phyloP scores from a whole-genome alignment of 2,888 invertebrate genomes.

The Pheosia gnoma region DNA sequence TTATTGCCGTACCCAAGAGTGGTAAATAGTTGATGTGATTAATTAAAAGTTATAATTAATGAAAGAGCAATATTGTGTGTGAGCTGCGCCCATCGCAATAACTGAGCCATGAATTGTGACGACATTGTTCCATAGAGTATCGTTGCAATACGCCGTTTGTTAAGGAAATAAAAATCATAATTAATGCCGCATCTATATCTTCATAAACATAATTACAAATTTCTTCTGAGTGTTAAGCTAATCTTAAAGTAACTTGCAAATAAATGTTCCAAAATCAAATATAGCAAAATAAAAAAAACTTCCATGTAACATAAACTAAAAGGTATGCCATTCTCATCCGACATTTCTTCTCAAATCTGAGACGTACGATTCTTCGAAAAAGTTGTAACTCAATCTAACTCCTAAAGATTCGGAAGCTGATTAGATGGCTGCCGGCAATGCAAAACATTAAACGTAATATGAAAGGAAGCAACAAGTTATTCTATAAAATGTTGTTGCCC shows the following conservation, averaged over 20 bases:
- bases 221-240: no score
- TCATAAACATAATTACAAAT: no score
- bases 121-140: constrained; percentile 15
- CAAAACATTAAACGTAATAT: constrained; percentile 48
- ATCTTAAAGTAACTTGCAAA: no score
- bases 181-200: background rate
- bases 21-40: constrained; percentile 62
- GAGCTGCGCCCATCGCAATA: constrained; percentile 41
- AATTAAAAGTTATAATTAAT: constrained; percentile 72
- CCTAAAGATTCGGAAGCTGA: constrained; percentile 59
- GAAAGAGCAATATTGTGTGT: constrained; percentile 57
- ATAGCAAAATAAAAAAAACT: no score
- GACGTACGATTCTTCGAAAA: constrained; percentile 43
- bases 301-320: background rate
- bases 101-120: constrained; percentile 22
- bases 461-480: constrained; percentile 58
- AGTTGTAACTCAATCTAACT: constrained; percentile 66
- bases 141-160: background rate
- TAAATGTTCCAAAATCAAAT: no score
- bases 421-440: constrained; percentile 50
- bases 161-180: background rate
- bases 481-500: constrained; percentile 37
- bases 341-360: constrained; percentile 28
- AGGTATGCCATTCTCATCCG: no score
- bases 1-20: constrained; percentile 44